Evolutionary conservation across 2,797 vertebrate genomes (phyloP).

Genomic region (Sebastes dallii): DNA sequence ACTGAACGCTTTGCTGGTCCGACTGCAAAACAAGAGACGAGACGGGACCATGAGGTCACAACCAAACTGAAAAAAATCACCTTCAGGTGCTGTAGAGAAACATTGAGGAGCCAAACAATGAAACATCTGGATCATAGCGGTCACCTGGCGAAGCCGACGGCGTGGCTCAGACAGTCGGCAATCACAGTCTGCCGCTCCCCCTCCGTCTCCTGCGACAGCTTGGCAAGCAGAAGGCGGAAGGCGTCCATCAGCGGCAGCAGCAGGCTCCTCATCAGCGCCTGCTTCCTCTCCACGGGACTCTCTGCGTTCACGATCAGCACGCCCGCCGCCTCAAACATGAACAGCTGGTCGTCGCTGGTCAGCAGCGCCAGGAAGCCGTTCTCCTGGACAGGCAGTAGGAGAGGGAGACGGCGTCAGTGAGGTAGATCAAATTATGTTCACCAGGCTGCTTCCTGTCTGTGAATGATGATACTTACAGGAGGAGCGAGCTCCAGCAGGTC

Average conservation of each 20-base stretch:
- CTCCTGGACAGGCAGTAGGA: slow-evolving; percentile 78
- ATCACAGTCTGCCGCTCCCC: slow-evolving; percentile 90
- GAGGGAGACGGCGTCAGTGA: neutral
- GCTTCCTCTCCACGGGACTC: slow-evolving; percentile 91
- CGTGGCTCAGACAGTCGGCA: slow-evolving; percentile 94
- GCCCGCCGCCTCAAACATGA: slow-evolving; percentile 97
- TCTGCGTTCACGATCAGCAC: slow-evolving; percentile 95
- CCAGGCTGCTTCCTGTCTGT: neutral
- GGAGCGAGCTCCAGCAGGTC: slow-evolving; percentile 93
- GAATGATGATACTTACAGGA: slow-evolving; percentile 84
- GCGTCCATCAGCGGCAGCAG: slow-evolving; percentile 93
- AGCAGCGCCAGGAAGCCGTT: slow-evolving; percentile 91
- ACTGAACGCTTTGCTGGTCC: slow-evolving; percentile 99
- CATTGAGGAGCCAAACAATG: no score
- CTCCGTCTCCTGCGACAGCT: slow-evolving; percentile 88
- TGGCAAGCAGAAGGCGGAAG: slow-evolving; percentile 91
- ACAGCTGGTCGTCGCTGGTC: slow-evolving; percentile 97
- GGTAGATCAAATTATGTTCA: neutral
- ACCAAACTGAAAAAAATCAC: no score
- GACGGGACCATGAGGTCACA: neutral
- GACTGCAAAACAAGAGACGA: slow-evolving; percentile 74
- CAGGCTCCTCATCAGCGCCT: slow-evolving; percentile 93
- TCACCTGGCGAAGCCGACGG: slow-evolving; percentile 92
- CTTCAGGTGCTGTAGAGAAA: no score
- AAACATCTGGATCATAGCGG: neutral